Evolutionary conservation across 2,113 vertebrate genomes (phyloP).

Genomic region (Fulica atra): DNA sequence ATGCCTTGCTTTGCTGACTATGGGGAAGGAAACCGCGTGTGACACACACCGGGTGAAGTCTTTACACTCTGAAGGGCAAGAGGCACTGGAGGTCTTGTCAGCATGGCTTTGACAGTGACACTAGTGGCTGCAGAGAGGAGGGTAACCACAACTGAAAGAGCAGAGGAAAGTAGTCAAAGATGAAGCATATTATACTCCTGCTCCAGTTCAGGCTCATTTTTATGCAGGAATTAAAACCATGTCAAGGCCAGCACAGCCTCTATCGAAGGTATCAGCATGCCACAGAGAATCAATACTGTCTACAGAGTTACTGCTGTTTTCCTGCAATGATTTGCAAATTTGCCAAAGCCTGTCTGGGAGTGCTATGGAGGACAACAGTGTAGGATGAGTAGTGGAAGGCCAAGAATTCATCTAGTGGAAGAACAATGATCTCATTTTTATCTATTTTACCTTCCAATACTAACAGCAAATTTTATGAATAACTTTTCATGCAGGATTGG

Average conservation of each 20-base stretch:
- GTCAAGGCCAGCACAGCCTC: background rate
- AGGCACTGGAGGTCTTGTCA: background rate
- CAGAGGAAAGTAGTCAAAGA: background rate
- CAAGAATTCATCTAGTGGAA: background rate
- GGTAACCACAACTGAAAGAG: background rate
- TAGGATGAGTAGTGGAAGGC: background rate
- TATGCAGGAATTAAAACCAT: background rate
- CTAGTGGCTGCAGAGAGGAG: background rate
- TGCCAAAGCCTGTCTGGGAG: background rate
- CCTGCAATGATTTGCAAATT: background rate
- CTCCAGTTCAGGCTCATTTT: background rate
- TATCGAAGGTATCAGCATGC: fast-evolving
- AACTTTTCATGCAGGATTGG: background rate
- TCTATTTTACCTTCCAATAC: background rate
- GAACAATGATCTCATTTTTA: background rate
- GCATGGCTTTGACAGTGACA: background rate
- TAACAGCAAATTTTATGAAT: background rate
- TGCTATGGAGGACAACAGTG: background rate
- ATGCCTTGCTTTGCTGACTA: background rate
- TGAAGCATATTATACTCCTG: background rate
- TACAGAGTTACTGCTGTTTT: background rate
- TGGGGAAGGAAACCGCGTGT: background rate
- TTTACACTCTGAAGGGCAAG: background rate
- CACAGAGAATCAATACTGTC: background rate
- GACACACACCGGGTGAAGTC: background rate